A percentile compares a stretch with the other conserved stretches of the same genome.
Evolutionary conservation across 2,888 invertebrate species (phyloP).

Genomic region (Eupsilia transversa): DNA sequence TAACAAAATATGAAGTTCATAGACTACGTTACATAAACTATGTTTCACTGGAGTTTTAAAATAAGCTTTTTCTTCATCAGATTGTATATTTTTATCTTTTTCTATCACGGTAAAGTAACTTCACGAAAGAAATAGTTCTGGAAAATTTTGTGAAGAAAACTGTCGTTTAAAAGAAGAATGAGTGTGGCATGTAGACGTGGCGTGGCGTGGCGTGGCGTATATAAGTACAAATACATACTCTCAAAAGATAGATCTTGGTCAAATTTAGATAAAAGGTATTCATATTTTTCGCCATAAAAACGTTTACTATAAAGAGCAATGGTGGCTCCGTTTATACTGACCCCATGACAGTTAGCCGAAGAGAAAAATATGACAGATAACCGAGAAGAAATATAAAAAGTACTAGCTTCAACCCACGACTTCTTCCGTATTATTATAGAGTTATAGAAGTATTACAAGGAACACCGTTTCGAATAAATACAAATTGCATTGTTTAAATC

Average conservation of each 20-base stretch:
- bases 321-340: not conserved
- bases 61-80: constrained; percentile 10
- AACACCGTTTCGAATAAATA: not conserved
- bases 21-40: constrained; percentile 2
- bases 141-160: constrained; percentile 8
- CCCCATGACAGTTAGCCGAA: too few species aligned
- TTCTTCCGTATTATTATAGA: too few species aligned
- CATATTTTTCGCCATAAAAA: not conserved
- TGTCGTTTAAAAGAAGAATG: not conserved
- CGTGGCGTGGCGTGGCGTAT: too few species aligned
- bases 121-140: constrained; percentile 11
- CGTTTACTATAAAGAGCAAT: not conserved
- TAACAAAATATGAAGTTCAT: constrained; percentile 17
- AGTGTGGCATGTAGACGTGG: too few species aligned
- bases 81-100: constrained; percentile 21
- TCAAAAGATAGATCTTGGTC: not conserved
- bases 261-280: not conserved
- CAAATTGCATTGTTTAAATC: constrained; percentile 17
- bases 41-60: constrained; percentile 9
- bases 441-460: not conserved
- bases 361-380: too few species aligned
- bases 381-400: too few species aligned
- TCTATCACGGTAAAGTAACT: constrained; percentile 10
- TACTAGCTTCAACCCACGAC: too few species aligned
- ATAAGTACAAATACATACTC: not conserved